Evolutionary conservation across 2,888 invertebrate genomes (phyloP), one percentile per base, ranked within the genome.

Genomic region (Epirrhoe alternata): DNA sequence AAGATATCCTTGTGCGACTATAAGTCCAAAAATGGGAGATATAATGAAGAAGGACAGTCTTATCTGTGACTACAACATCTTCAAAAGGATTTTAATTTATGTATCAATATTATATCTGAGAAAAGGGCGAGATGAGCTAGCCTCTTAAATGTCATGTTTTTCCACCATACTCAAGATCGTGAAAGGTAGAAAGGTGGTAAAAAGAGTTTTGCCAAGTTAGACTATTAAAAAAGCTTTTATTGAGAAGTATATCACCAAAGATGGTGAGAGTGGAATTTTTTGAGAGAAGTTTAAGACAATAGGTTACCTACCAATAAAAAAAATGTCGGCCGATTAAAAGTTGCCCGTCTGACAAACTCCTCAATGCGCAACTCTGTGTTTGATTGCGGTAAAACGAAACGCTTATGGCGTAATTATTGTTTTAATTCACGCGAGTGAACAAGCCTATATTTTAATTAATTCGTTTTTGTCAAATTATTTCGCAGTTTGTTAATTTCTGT

Each of bases 331-430:
- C 58, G 54, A 66, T 47, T 42, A 47, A 57, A 61, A 64, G 64
- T 68, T 68, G 58, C 16, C 16, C 8, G 64, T 68, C 7, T 50
- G 31, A 8, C n/a, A n/a, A 17, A 12, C 12, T 52, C 33, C 7
- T 86, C 87, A 88, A 88, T 86, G 84, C 86, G 85, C 87, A 86
- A 83, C 81, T 81, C 83, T 92, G 92, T 84, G 84, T 86, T 86
- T 92, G 92, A 92, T 86, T 92, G 92, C 92, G 92, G 92, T 89
- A 71, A 66, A 72, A 72, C 68, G 66, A 71, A 81, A 79, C 79
- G 79, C 74, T 77, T 77, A 70, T 77, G 78, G 78, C 80, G 82
- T 85, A 86, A 86, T 88, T 85, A 84, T 86, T 84, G 83, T 87
- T 87, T 86, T 87, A 87, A 87, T 87, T 87, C 76, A 79, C 77